phyloP scores from a whole-genome alignment of 1,140 invertebrate genomes.

The Lepidurus packardi region DNA sequence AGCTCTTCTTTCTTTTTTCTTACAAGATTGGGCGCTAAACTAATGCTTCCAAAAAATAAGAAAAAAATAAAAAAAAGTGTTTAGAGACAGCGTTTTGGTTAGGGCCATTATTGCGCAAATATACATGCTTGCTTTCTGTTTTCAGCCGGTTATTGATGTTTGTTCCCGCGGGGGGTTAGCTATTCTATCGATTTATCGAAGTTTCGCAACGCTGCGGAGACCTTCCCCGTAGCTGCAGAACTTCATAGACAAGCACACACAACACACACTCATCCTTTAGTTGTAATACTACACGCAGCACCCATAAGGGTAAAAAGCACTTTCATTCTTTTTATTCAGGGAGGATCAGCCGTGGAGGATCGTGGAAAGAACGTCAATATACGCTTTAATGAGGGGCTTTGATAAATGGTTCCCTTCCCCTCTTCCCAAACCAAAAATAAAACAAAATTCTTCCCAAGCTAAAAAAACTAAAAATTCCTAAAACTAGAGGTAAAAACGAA shows the following conservation, averaged over 20 bases:
- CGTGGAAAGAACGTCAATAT: too few species aligned
- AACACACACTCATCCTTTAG: not conserved
- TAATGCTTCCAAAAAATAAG: not conserved
- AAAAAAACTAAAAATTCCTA: too few species aligned
- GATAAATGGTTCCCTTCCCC: too few species aligned
- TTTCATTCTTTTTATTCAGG: too few species aligned
- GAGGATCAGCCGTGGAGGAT: too few species aligned
- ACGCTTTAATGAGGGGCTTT: too few species aligned
- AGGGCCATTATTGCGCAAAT: not conserved
- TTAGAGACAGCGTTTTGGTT: not conserved
- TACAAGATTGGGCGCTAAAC: not conserved
- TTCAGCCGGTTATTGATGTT: not conserved
- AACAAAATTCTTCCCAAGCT: too few species aligned
- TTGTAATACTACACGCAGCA: too few species aligned
- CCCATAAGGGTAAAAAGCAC: too few species aligned
- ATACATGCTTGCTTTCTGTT: not conserved
- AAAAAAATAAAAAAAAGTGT: too few species aligned
- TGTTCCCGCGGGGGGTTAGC: not conserved
- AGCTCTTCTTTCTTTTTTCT: not conserved
- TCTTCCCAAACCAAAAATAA: too few species aligned
- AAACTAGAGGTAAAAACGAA: too few species aligned
- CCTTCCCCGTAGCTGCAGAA: not conserved
- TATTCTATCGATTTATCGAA: conserved; percentile 16
- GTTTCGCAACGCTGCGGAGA: not conserved
- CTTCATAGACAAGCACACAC: not conserved